Evolutionary conservation across 2,797 vertebrate genomes (phyloP), one percentile per base, ranked within the genome.

Genomic region (Uromys caudimaculatus): DNA sequence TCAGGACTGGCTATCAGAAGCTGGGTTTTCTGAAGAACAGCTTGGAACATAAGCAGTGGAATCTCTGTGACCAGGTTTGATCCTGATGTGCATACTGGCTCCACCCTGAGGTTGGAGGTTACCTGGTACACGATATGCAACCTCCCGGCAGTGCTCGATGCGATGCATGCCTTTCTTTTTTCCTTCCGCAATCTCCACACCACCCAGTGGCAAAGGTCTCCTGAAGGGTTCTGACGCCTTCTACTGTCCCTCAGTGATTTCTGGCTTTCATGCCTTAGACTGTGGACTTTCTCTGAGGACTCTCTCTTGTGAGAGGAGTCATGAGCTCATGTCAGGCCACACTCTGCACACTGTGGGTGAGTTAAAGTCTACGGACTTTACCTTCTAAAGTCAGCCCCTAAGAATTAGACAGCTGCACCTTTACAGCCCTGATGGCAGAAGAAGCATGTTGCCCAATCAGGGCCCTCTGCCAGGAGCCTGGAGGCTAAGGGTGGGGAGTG

Each of bases 401-500:
- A 35, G 64, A 94, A 41, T 3, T 0, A 14, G 38, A 24, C 58
- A 52, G 50, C 76, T 6, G 10, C 1, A 6, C 41, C 41, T 47
- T 82, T 47, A 84, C 11, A 81, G 76, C 17, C 56, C 52, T 67
- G 62, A 62, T 52, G 44, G 69, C 6, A 12, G 85, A 54, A 32
- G 23, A 78, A n/a, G 62, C 24, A 11, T 8, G 54, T 41, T 58
- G 44, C 23, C 78, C 35, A 76, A 79, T 89, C 78, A 90, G 69
- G 14, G 29, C 75, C 77, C 7, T 24, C 52, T 32, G n/a, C 90
- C 38, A 38, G 60, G 56, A 95, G 41, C 67, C 95, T 62, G 75
- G 78, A 90, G 78, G 56, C 71, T 47, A 84, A 76, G 54, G 52
- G 64, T 82, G n/a, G n/a, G 60, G 38, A 78, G 52, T 23, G 84